These are phyloP conservation scores for Megaceryle torquata DNA, from an alignment of 2,113 vertebrate species.

Conservation along the genomic window DNA sequence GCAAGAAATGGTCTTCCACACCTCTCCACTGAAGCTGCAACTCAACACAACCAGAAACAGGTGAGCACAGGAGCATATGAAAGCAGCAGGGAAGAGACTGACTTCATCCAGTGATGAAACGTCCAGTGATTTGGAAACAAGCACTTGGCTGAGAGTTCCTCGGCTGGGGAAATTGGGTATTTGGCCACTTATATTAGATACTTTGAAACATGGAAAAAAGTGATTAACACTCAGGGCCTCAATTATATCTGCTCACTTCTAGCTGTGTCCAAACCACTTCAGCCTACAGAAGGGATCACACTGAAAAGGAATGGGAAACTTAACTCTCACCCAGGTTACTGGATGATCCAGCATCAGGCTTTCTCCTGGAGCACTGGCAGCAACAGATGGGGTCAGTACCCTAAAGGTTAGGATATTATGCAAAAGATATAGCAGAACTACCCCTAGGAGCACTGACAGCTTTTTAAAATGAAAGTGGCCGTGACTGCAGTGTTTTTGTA, in stretches of 20 bases:
- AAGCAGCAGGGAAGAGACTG: neutral
- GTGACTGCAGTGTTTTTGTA: neutral
- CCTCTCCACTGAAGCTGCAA: neutral
- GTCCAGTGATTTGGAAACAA: neutral
- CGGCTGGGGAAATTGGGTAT: neutral
- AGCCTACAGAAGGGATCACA: neutral
- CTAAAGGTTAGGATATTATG: neutral
- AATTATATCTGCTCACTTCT: neutral
- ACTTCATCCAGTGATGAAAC: neutral
- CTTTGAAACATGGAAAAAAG: neutral
- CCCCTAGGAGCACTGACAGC: neutral
- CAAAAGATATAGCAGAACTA: neutral
- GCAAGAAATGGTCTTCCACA: neutral
- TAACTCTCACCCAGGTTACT: neutral
- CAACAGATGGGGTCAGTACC: rapidly evolving
- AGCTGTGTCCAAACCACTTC: neutral
- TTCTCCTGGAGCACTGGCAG: neutral
- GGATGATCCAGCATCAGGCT: neutral
- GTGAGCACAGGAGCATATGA: neutral
- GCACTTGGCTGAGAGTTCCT: neutral
- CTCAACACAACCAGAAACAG: neutral
- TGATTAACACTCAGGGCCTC: neutral
- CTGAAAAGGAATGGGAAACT: neutral
- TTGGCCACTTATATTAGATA: neutral
- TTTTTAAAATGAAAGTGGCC: neutral